Base-by-base conservation (phyloP, 2,113 vertebrate species). In the Ardeotis arabs region DNA sequence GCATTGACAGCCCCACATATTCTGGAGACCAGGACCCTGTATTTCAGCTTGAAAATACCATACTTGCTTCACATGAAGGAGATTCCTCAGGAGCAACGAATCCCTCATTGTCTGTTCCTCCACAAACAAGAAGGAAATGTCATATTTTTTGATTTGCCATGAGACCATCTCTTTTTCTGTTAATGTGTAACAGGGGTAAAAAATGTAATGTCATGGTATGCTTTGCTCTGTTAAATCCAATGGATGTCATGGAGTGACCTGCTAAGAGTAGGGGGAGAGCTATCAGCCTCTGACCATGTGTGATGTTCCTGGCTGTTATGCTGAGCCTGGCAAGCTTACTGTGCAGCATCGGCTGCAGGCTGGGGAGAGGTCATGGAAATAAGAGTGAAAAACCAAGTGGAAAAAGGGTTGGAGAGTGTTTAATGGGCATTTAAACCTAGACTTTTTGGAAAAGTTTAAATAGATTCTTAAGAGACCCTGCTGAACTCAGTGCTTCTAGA, bases 371-470 rank as follows among this genome's bases (percentile, higher is more conserved):
- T 58, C 45, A 53, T 9, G 35, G 55, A 77, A 80, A 56, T 25
- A 49, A 60, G 56, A 87, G 45, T 31, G 1, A n/a, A 81, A 62
- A 62, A 58, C 1, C 4, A 69, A 33, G 33, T n/a, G 18, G 11
- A 16, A 52, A 68, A 93, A 68, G 12, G 31, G 23, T 47, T 91
- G 76, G 53, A 89, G 37, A 72, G 33, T n/a, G 33, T 92, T 95
- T 92, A 93, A 78, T 66, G 62, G 12, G 9, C 87, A 58, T 92
- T 93, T 93, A 69, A 95, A 76, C 44, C 20, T 82, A 28, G n/a
- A 76, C 81, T 79, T 90, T 16, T 39, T 75, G 62, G 55, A 47
- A 91, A 87, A 91, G 16, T 81, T 89, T 90, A 85, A 81, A 45
- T 29, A 79, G 27, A 14, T 84, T 86, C 56, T 86, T 87, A 58